phyloP scores from a whole-genome alignment of 2,888 invertebrate genomes.

The Nephrotoma appendiculata region DNA sequence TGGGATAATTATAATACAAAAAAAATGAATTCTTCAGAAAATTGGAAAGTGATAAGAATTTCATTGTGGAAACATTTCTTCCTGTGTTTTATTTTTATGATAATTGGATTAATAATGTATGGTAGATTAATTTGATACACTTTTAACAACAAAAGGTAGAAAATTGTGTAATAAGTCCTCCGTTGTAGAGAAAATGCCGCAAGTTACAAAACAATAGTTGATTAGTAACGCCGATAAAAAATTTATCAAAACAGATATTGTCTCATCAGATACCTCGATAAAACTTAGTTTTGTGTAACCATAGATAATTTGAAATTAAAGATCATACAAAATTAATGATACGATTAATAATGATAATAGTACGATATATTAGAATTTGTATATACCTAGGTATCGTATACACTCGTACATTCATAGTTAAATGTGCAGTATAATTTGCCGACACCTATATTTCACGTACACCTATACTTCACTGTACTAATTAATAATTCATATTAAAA shows the following conservation, averaged over 20 bases:
- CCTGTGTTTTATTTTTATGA: background rate
- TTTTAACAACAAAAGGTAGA: background rate
- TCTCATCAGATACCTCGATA: background rate
- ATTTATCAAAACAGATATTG: background rate
- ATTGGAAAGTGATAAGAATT: background rate
- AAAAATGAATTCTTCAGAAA: background rate
- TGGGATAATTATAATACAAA: background rate
- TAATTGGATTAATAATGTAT: background rate
- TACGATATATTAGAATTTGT: no score
- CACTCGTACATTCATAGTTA: no score
- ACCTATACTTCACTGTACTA: no score
- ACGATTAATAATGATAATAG: background rate
- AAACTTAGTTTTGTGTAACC: background rate
- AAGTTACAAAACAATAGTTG: background rate
- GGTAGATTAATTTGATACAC: background rate
- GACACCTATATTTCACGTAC: no score
- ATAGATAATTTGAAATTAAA: background rate
- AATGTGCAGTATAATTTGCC: no score
- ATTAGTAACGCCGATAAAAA: background rate
- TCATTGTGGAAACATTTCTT: background rate
- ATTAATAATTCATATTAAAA: no score
- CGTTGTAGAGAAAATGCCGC: background rate
- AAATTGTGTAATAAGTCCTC: background rate
- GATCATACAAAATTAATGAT: background rate
- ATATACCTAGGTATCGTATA: no score